These are phyloP conservation scores for Anodontia alba DNA, from an alignment of 2,888 invertebrate species.

Conservation along the genomic window DNA sequence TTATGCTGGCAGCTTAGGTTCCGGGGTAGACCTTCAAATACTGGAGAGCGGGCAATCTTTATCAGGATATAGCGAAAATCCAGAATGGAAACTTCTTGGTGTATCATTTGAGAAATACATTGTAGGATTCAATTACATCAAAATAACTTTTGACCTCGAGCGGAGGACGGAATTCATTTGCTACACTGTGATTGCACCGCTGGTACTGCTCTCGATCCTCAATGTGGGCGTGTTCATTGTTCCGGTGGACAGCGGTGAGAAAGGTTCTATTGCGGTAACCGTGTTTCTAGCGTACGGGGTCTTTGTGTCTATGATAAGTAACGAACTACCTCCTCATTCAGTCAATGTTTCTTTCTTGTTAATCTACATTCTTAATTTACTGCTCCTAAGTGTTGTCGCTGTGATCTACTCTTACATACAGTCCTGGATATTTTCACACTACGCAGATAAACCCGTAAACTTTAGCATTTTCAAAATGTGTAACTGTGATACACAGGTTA, in stretches of 20 bases:
- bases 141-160: constrained; percentile 18
- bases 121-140: neutral
- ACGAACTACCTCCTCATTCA: constrained; percentile 54
- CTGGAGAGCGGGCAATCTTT: neutral
- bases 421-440: neutral
- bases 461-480: neutral
- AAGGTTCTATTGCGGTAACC: constrained; percentile 58
- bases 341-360: neutral
- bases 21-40: neutral
- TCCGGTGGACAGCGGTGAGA: constrained; percentile 56
- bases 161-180: constrained; percentile 47
- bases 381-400: neutral
- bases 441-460: neutral
- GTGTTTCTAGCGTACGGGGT: constrained; percentile 59
- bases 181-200: constrained; percentile 51
- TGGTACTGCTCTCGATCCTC: constrained; percentile 49
- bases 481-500: neutral
- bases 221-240: constrained; percentile 56
- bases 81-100: neutral
- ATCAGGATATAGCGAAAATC: neutral
- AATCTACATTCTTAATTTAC: neutral
- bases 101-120: neutral
- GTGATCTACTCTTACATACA: neutral
- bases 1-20: neutral
- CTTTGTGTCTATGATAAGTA: constrained; percentile 51